Evolutionary conservation across 2,888 invertebrate species (phyloP).

Genomic region (Nycteola revayana): DNA sequence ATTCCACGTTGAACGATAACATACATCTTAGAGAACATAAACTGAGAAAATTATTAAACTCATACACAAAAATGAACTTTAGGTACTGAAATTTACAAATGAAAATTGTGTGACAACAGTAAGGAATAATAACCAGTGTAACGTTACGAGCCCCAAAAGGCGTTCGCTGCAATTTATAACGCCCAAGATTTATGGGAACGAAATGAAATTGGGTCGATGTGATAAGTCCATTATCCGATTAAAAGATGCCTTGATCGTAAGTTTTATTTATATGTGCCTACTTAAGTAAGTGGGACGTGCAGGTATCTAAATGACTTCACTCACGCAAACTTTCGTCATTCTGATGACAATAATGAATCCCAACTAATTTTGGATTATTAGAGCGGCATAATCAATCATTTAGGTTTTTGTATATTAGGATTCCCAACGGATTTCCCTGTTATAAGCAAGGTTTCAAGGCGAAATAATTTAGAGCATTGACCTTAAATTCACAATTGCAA

Average conservation of each 20-base stretch:
- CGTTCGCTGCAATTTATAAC: slow-evolving; percentile 29
- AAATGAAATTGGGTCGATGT: slow-evolving; percentile 41
- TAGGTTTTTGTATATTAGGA: too few relatives aligned
- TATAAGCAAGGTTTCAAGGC: too few relatives aligned
- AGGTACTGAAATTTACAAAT: not conserved
- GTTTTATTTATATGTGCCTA: slow-evolving; percentile 34
- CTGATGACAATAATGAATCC: slow-evolving; percentile 8
- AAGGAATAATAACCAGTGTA: slow-evolving; percentile 7
- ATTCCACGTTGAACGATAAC: slow-evolving; percentile 3
- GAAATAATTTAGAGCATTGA: too few relatives aligned
- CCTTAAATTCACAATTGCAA: too few relatives aligned
- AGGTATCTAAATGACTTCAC: slow-evolving; percentile 31
- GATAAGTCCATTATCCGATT: slow-evolving; percentile 48
- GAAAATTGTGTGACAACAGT: slow-evolving; percentile 10
- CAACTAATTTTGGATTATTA: too few relatives aligned
- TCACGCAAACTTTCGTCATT: slow-evolving; percentile 34
- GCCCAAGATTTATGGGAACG: slow-evolving; percentile 32
- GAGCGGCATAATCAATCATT: too few relatives aligned
- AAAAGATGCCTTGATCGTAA: slow-evolving; percentile 35
- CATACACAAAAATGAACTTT: slow-evolving; percentile 9
- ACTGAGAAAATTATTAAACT: slow-evolving; percentile 5
- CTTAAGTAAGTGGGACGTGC: slow-evolving; percentile 27
- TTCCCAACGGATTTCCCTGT: too few relatives aligned
- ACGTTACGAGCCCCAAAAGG: slow-evolving; percentile 17
- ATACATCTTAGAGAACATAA: slow-evolving; percentile 1